Evolutionary conservation across 2,888 invertebrate species (phyloP).

Genomic region (Steinernema scapterisci): DNA sequence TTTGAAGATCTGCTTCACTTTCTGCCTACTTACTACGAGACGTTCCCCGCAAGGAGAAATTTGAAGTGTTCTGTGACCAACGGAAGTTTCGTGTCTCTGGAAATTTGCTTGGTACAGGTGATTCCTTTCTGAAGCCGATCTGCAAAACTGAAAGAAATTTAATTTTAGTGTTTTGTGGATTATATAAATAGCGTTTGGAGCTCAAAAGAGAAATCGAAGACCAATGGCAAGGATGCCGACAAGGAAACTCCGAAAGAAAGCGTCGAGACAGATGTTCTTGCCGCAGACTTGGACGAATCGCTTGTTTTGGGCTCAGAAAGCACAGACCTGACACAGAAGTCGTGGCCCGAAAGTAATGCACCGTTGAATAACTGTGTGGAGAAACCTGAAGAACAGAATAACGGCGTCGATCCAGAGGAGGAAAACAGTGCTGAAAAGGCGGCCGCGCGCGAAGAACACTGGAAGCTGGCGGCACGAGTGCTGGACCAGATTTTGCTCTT

Average conservation of each 20-base stretch:
- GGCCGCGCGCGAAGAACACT: neutral
- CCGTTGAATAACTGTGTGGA: neutral
- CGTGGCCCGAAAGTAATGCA: too few species aligned
- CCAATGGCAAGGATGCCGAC: too few species aligned
- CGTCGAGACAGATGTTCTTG: too few species aligned
- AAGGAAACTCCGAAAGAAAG: too few species aligned
- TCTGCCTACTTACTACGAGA: neutral
- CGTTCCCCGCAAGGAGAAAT: neutral
- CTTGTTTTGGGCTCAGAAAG: too few species aligned
- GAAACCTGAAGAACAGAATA: neutral
- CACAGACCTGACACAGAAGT: too few species aligned
- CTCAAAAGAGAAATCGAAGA: too few species aligned
- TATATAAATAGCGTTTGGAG: slow-evolving; percentile 9
- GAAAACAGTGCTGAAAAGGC: neutral
- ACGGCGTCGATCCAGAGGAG: neutral
- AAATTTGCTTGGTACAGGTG: too few species aligned
- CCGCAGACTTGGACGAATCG: too few species aligned
- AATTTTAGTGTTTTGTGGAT: neutral
- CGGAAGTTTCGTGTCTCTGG: neutral
- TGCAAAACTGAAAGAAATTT: too few species aligned
- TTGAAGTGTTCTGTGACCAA: neutral
- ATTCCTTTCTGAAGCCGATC: too few species aligned
- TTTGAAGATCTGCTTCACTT: neutral
- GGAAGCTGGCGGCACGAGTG: neutral
- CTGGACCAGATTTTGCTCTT: neutral